A percentile compares a stretch with the other conserved stretches of the same genome.
These are phyloP conservation scores for Diarsia mendica DNA, from an alignment of 2,888 invertebrate species.

Conservation along the genomic window DNA sequence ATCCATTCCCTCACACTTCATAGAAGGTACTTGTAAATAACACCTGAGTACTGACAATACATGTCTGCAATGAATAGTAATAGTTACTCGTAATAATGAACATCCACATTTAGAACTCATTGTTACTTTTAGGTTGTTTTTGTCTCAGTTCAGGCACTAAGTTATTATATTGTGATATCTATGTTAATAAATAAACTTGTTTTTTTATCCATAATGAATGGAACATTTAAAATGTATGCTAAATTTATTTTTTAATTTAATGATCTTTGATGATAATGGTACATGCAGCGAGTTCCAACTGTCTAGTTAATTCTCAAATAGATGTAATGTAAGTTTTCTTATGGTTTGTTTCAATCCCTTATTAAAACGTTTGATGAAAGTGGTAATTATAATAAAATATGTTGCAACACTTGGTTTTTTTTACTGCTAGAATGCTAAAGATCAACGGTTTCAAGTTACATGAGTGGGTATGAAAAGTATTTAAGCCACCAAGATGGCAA, in stretches of 20 bases:
- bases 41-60: constrained; percentile 34
- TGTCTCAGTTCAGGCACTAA: constrained; percentile 60
- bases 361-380: constrained; percentile 80
- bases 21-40: constrained; percentile 55
- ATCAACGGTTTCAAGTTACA: too few relatives aligned
- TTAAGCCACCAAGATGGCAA: neutral
- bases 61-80: constrained; percentile 29
- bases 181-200: constrained; percentile 62
- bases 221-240: constrained; percentile 58
- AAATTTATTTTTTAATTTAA: constrained; percentile 61
- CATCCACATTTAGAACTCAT: constrained; percentile 31
- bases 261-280: constrained; percentile 54
- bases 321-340: constrained; percentile 73
- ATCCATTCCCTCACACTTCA: constrained; percentile 50
- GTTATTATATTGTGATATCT: constrained; percentile 70
- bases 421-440: constrained; percentile 11
- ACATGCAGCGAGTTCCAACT: constrained; percentile 67
- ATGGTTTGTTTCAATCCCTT: constrained; percentile 80
- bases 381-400: constrained; percentile 84
- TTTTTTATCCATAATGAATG: constrained; percentile 50
- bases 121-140: constrained; percentile 50
- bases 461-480: neutral
- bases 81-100: constrained; percentile 12
- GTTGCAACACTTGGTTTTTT: constrained; percentile 77
- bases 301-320: constrained; percentile 75